Evolutionary conservation across 2,113 vertebrate genomes (phyloP).

Genomic region (Panurus biarmicus): DNA sequence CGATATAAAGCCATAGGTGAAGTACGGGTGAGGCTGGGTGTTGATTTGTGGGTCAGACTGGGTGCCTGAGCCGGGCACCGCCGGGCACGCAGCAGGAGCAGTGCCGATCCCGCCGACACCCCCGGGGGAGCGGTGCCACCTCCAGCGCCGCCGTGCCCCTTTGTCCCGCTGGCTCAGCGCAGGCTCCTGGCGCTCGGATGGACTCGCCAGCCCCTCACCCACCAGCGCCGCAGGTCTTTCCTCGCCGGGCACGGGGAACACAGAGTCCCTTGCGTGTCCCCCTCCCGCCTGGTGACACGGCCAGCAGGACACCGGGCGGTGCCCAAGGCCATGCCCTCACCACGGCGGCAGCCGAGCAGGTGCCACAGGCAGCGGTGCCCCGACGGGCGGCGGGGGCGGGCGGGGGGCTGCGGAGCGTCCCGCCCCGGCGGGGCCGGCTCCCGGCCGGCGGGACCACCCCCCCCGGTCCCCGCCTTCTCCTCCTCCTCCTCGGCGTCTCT

Average conservation of each 20-base stretch:
- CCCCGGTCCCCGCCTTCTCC: constrained; percentile 11
- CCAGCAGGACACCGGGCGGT: neutral
- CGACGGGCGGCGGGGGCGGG: neutral
- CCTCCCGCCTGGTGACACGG: neutral
- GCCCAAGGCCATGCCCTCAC: no score
- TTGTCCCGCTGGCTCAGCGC: neutral
- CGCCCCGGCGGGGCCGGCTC: constrained; percentile 9
- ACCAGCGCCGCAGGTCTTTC: neutral
- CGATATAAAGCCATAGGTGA: neutral
- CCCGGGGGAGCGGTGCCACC: neutral
- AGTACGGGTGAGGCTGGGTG: neutral
- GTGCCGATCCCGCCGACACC: neutral
- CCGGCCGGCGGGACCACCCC: constrained; percentile 2
- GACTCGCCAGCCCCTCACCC: neutral
- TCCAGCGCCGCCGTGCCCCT: neutral
- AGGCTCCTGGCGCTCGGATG: neutral
- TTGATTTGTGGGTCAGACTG: neutral
- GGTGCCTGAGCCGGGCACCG: neutral
- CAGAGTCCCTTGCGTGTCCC: neutral
- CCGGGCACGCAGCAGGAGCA: neutral
- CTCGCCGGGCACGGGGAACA: neutral
- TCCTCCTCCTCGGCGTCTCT: constrained; percentile 39
- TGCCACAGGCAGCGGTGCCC: neutral
- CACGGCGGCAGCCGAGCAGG: neutral
- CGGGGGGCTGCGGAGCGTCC: neutral